Evolutionary conservation across 2,888 invertebrate species (phyloP).

Genomic region (Ectemnius lituratus): DNA sequence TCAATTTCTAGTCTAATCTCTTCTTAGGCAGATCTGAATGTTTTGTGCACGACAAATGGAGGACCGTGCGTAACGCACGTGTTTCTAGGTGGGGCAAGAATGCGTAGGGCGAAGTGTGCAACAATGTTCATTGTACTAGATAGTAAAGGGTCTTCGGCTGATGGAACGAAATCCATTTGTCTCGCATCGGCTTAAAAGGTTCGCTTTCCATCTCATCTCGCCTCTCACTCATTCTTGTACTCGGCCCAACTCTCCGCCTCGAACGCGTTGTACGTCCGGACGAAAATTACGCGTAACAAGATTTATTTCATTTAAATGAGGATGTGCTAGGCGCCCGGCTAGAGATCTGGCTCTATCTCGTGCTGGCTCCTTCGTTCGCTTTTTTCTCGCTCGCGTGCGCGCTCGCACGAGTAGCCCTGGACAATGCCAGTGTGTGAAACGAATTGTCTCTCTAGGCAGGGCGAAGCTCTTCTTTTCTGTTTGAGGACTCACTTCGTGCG

Average conservation of each 20-base stretch:
- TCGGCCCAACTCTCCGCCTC: constrained; percentile 37
- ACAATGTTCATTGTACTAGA: constrained; percentile 33
- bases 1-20: constrained; percentile 22
- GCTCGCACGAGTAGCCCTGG: constrained; percentile 35
- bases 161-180: constrained; percentile 69
- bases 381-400: constrained; percentile 12
- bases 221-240: no score
- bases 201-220: constrained; percentile 53
- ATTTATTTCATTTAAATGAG: constrained; percentile 76
- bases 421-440: constrained; percentile 38
- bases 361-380: constrained; percentile 1
- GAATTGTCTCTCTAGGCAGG: constrained; percentile 38
- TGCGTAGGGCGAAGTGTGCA: constrained; percentile 30
- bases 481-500: no score
- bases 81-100: no score
- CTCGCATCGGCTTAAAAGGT: constrained; percentile 65
- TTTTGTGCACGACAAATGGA: constrained; percentile 33
- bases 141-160: constrained; percentile 47
- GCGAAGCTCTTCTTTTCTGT: no score
- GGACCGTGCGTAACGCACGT: neutral
- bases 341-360: constrained; percentile 45
- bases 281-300: constrained; percentile 74
- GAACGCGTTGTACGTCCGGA: constrained; percentile 44
- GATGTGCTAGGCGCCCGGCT: constrained; percentile 69
- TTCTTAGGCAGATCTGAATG: neutral